These are phyloP conservation scores for Microcebus ravelobensis DNA, from an alignment of 2,113 vertebrate species.

Conservation along the genomic window DNA sequence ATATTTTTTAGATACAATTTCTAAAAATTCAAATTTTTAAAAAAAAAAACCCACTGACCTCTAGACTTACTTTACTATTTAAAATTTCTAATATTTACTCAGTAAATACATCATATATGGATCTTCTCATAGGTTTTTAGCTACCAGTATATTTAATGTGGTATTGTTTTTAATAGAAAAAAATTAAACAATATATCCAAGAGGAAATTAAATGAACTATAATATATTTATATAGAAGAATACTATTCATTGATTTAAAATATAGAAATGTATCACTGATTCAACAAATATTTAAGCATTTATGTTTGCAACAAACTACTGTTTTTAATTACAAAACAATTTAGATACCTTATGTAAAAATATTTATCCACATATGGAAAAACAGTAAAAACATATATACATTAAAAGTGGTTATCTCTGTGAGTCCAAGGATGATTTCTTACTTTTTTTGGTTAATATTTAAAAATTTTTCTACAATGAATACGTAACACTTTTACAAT, in stretches of 20 bases:
- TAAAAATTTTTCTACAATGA: neutral
- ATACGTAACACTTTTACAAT: neutral
- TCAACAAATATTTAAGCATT: neutral
- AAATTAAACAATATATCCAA: neutral
- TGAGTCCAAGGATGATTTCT: neutral
- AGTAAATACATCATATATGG: neutral
- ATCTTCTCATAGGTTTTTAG: neutral
- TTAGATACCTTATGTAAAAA: neutral
- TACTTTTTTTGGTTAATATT: neutral
- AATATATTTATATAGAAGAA: neutral
- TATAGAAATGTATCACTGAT: neutral
- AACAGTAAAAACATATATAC: neutral
- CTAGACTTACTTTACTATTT: neutral
- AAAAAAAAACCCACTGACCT: neutral
- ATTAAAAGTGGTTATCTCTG: neutral
- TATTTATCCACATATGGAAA: neutral
- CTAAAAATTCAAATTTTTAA: neutral
- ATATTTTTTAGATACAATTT: neutral
- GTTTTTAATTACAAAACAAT: neutral
- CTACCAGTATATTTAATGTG: neutral
- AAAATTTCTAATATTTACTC: neutral
- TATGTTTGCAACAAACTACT: neutral
- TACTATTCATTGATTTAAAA: conserved; percentile 8
- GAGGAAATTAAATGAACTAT: neutral
- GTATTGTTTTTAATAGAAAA: neutral